phyloP scores from a whole-genome alignment of 1,140 invertebrate species.

The Zaprionus kolodkinae region DNA sequence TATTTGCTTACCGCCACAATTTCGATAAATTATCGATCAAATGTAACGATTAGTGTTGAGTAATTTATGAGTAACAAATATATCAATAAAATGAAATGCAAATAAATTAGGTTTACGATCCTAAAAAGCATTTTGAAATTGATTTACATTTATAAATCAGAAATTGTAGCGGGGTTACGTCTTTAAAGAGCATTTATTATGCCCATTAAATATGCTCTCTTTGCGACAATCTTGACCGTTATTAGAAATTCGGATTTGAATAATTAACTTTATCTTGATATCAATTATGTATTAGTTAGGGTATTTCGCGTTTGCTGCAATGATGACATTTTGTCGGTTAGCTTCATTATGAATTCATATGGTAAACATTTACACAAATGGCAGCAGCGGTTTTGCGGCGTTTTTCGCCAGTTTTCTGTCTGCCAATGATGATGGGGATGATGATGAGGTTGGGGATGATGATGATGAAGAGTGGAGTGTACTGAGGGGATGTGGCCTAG shows the following conservation, averaged over 20 bases:
- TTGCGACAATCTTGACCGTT: background rate
- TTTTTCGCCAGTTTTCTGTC: constrained; percentile 28
- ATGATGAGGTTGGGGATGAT: background rate
- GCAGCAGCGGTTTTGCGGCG: constrained; percentile 36
- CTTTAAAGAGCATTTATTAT: background rate
- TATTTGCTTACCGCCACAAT: too few species aligned
- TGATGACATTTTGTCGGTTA: constrained; percentile 21
- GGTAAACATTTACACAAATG: constrained; percentile 82
- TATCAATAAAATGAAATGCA: too few species aligned
- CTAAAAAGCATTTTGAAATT: too few species aligned
- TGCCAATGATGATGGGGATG: constrained; percentile 2
- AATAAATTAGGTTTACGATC: too few species aligned
- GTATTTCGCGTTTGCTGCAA: constrained; percentile 3
- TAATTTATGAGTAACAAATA: too few species aligned
- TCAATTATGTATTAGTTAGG: constrained; percentile 12
- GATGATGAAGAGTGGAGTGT: background rate
- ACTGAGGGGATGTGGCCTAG: background rate
- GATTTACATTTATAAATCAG: background rate
- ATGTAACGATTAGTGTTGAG: too few species aligned
- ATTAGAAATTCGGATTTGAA: background rate
- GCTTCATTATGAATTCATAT: constrained; percentile 76
- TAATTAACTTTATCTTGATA: constrained; percentile 30
- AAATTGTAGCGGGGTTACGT: background rate
- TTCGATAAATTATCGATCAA: too few species aligned
- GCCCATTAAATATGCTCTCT: background rate